Conservation (phyloP, 2,888 invertebrate genomes). For the Drosophila flavopinicola region DNA sequence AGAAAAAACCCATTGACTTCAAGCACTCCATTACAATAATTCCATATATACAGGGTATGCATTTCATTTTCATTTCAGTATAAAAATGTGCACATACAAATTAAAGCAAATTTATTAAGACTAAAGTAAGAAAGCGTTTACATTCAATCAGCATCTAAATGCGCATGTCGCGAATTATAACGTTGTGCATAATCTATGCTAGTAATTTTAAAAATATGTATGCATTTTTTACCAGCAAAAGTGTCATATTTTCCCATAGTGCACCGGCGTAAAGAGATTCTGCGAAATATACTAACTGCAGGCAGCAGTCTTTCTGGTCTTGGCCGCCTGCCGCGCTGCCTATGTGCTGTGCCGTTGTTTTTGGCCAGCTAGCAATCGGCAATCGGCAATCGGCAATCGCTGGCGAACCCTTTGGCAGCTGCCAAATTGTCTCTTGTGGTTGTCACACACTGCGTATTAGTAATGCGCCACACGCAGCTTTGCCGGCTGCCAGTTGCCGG, state of each 20-base stretch:
- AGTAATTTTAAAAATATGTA: no score
- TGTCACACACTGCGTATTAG: slow-evolving; percentile 80
- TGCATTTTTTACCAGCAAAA: neutral
- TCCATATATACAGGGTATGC: no score
- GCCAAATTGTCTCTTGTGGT: slow-evolving; percentile 82
- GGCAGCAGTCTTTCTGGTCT: slow-evolving; percentile 46
- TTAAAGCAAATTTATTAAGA: no score
- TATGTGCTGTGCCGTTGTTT: neutral
- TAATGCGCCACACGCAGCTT: slow-evolving; percentile 76
- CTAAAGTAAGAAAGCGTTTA: no score
- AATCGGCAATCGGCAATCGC: slow-evolving; percentile 29
- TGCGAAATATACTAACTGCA: slow-evolving; percentile 74
- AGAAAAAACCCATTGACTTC: no score
- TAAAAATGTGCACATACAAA: no score
- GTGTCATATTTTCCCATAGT: neutral
- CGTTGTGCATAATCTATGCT: no score
- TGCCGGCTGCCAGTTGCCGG: slow-evolving; percentile 30
- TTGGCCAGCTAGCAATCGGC: slow-evolving; percentile 14
- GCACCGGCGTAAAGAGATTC: slow-evolving; percentile 35
- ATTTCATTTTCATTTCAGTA: no score
- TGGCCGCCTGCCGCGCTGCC: slow-evolving; percentile 2
- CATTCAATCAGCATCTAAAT: no score
- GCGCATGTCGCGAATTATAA: no score
- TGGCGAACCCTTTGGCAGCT: slow-evolving; percentile 73
- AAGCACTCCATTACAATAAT: no score